These are phyloP conservation scores for Scomber japonicus DNA, from an alignment of 2,113 vertebrate genomes.

Conservation along the genomic window DNA sequence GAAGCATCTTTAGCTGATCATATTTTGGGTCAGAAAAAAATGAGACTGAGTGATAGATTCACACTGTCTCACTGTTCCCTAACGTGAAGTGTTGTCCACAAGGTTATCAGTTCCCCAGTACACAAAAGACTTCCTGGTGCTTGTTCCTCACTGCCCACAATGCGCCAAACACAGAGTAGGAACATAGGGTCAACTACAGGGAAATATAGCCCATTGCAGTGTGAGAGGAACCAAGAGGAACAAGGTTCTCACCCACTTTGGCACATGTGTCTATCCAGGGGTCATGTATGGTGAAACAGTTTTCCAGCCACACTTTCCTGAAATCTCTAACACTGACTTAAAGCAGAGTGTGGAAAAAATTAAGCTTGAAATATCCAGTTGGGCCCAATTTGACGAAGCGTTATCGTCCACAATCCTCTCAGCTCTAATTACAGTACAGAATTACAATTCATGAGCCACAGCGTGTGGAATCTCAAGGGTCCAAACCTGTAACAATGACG, in stretches of 20 bases:
- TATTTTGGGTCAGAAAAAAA: constrained; percentile 39
- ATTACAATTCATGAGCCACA: too few relatives aligned
- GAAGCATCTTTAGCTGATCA: constrained; percentile 55
- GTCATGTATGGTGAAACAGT: background rate
- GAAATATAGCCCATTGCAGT: constrained; percentile 16
- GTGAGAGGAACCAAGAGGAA: background rate
- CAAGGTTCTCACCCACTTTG: constrained; percentile 11
- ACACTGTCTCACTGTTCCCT: background rate
- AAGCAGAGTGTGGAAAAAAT: too few relatives aligned
- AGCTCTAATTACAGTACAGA: too few relatives aligned
- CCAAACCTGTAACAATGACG: too few relatives aligned
- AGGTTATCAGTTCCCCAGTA: background rate
- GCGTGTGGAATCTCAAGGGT: too few relatives aligned
- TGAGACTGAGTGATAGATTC: constrained; percentile 1
- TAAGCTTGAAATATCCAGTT: too few relatives aligned
- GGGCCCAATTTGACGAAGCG: too few relatives aligned
- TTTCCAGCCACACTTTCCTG: background rate
- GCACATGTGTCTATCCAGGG: background rate
- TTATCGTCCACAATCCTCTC: too few relatives aligned
- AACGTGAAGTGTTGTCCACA: background rate
- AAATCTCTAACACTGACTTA: background rate
- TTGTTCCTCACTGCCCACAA: background rate
- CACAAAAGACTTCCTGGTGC: constrained; percentile 8
- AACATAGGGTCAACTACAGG: constrained; percentile 37
- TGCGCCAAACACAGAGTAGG: constrained; percentile 34